phyloP scores from a whole-genome alignment of 2,888 invertebrate genomes.

The Chelonus formosanus region DNA sequence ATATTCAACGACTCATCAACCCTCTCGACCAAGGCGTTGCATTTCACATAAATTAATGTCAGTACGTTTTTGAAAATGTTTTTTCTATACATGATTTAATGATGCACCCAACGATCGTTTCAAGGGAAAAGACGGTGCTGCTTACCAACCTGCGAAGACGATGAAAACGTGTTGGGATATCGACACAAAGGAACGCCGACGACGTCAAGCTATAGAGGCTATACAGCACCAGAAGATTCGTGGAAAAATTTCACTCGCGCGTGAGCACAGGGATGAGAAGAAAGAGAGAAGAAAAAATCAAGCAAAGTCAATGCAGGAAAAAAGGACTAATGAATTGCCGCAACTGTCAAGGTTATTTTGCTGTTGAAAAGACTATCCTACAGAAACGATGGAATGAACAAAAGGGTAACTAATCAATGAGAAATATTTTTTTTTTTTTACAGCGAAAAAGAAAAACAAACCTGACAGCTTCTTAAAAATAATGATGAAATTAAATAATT shows the following conservation, averaged over 20 bases:
- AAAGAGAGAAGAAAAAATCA: slow-evolving; percentile 4
- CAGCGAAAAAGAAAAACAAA: too few relatives aligned
- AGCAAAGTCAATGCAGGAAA: not conserved
- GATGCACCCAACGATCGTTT: slow-evolving; percentile 33
- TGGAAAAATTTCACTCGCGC: slow-evolving; percentile 27
- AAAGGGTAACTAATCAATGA: not conserved
- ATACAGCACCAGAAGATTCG: slow-evolving; percentile 15
- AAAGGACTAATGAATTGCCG: slow-evolving; percentile 29
- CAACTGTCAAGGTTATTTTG: slow-evolving; percentile 25
- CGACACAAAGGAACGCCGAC: slow-evolving; percentile 31
- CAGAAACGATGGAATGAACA: slow-evolving; percentile 1
- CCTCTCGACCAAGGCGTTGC: slow-evolving; percentile 35
- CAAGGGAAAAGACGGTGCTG: slow-evolving; percentile 13
- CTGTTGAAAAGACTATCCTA: not conserved
- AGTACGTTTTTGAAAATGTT: slow-evolving; percentile 31
- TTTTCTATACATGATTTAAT: slow-evolving; percentile 19
- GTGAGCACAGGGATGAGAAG: not conserved
- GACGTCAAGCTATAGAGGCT: slow-evolving; percentile 15
- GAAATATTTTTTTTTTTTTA: too few relatives aligned
- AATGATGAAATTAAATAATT: too few relatives aligned
- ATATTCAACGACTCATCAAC: not conserved
- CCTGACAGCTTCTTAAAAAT: too few relatives aligned
- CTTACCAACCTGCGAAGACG: slow-evolving; percentile 25
- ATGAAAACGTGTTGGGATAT: slow-evolving; percentile 31
- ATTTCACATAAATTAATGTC: slow-evolving; percentile 41